phyloP scores from a whole-genome alignment of 2,888 invertebrate genomes.

The Portevinia maculata region DNA sequence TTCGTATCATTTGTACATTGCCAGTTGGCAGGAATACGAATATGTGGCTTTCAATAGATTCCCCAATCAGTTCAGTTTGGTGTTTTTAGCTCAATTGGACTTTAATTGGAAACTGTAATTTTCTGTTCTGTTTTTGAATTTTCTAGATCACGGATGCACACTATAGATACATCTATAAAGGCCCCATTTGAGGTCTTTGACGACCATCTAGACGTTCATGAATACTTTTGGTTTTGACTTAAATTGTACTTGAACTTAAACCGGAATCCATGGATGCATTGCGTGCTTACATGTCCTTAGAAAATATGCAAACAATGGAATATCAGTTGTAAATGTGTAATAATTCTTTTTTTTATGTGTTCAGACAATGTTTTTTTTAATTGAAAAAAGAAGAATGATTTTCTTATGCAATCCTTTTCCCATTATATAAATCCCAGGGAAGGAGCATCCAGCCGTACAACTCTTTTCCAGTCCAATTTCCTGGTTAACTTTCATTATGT shows the following conservation, averaged over 20 bases:
- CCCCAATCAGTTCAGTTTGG: slow-evolving; percentile 58
- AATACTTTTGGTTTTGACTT: slow-evolving; percentile 33
- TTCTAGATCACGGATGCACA: slow-evolving; percentile 60
- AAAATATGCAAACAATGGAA: too few species aligned
- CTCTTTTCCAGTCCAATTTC: slow-evolving; percentile 43
- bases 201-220: slow-evolving; percentile 3
- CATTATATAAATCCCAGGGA: not conserved
- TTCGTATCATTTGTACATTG: not conserved
- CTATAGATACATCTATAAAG: too few species aligned
- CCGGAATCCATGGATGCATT: too few species aligned
- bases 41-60: slow-evolving; percentile 66
- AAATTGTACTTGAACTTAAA: slow-evolving; percentile 45
- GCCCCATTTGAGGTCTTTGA: too few species aligned
- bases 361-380: too few species aligned
- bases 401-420: not conserved
- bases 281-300: too few species aligned
- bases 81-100: slow-evolving; percentile 68
- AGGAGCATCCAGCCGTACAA: not conserved
- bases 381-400: slow-evolving; percentile 1
- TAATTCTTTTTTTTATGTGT: too few species aligned
- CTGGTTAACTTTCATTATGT: slow-evolving; percentile 28
- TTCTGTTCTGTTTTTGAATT: slow-evolving; percentile 67
- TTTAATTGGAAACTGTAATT: slow-evolving; percentile 73
- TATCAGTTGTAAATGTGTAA: too few species aligned
- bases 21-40: slow-evolving; percentile 31